Conservation (phyloP, 2,888 invertebrate genomes). For the Microctonus aethiopoides region DNA sequence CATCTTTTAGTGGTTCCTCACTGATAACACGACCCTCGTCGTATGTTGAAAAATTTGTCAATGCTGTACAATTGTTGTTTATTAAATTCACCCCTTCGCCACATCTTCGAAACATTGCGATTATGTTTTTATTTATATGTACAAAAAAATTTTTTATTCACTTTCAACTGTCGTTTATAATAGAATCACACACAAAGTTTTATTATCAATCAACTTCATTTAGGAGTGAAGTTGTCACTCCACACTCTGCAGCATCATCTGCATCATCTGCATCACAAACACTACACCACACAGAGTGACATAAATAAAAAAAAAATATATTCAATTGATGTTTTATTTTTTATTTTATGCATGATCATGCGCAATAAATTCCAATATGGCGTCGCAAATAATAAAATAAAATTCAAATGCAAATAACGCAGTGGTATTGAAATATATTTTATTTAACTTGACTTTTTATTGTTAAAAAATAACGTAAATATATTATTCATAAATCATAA, state of each 20-base stretch:
- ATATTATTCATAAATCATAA: too few species aligned
- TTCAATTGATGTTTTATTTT: slow-evolving; percentile 31
- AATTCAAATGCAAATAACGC: too few species aligned
- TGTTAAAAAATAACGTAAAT: too few species aligned
- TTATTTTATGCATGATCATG: slow-evolving; percentile 21
- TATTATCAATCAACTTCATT: slow-evolving; percentile 31
- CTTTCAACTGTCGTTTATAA: background rate
- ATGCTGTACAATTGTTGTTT: slow-evolving; percentile 86
- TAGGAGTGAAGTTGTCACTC: slow-evolving; percentile 39
- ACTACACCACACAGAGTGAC: too few species aligned
- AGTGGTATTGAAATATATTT: too few species aligned
- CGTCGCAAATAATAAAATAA: background rate
- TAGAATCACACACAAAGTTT: background rate
- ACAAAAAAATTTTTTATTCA: background rate
- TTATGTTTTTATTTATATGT: background rate
- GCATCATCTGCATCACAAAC: slow-evolving; percentile 34
- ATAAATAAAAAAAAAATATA: slow-evolving; percentile 32
- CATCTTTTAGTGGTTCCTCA: slow-evolving; percentile 81
- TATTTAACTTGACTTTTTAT: too few species aligned
- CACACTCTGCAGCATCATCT: slow-evolving; percentile 43
- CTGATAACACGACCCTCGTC: slow-evolving; percentile 90
- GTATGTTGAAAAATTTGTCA: slow-evolving; percentile 83
- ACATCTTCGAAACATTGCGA: slow-evolving; percentile 78
- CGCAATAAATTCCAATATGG: background rate
- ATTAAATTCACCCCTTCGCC: slow-evolving; percentile 86